Evolutionary conservation across 2,113 vertebrate species (phyloP), one percentile per base, ranked within the genome.

Genomic region (Paramisgurnus dabryanus): DNA sequence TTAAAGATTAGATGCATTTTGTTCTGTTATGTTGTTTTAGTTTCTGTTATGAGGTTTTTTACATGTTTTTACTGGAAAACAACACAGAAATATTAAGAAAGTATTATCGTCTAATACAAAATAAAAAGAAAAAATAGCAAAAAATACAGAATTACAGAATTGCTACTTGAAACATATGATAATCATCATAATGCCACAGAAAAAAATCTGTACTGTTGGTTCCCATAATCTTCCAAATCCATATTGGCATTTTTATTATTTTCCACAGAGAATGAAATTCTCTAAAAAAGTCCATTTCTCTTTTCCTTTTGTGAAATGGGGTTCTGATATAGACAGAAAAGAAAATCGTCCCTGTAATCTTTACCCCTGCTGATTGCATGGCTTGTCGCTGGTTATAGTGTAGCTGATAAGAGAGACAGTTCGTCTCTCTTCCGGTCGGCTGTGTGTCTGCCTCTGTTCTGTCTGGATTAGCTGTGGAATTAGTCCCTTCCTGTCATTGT

Each of bases 401-500:
- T 67, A 39, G 50, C 63, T 74, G 47, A 80, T 47, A 73, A 74
- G 47, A 5, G 69, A 61, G 9, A 1, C 15, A 61, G 71, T 61
- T 61, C 63, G 39, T 80, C 63, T 73, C 34, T 80, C 43, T 67
- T 74, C 61, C 53, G 60, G 61, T 15, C 53, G 55, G 57, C 67
- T 67, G 79, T 79, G 58, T 47, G 78, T 10, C 45, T 67, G 60
- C 40, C 34, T 55, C 47, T 74, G 61, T 67, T 65, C 69, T 74
- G 61, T 66, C 34, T 80, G 69, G 63, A 80, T 74, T 80, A 80
- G 50, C 15, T 15, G 39, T 74, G 55, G 79, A 74, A 74, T 80
- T 80, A 74, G 79, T 73, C 79, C 40, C 49, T 74, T 80, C 79
- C 79, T 80, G 79, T 70, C 67, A 80, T 80, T 80, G 79, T 80